Conservation (phyloP, 2,888 invertebrate species). For the Euproctis similis region DNA sequence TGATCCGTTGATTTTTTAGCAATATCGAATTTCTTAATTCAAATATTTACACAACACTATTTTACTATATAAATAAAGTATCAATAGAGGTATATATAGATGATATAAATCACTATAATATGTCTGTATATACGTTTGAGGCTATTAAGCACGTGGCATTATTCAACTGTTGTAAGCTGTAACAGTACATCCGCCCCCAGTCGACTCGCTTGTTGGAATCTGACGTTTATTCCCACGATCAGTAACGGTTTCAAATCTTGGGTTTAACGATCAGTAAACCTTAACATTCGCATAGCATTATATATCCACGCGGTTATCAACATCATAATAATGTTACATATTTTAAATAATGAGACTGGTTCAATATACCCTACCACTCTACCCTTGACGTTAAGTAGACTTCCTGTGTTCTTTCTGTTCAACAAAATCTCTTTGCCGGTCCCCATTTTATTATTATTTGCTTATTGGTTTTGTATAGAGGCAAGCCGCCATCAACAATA, state of each 20-base stretch:
- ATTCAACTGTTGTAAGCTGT: slow-evolving; percentile 41
- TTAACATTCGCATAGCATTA: slow-evolving; percentile 6
- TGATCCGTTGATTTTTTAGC: too few species aligned
- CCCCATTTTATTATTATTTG: slow-evolving; percentile 68
- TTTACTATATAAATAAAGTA: too few species aligned
- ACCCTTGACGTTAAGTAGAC: slow-evolving; percentile 53
- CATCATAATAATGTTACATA: slow-evolving; percentile 10
- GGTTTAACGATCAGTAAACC: slow-evolving; percentile 23
- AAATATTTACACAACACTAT: too few species aligned
- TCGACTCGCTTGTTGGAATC: slow-evolving; percentile 45
- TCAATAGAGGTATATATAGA: too few species aligned
- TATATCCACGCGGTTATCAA: slow-evolving; percentile 2
- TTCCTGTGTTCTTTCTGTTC: slow-evolving; percentile 65
- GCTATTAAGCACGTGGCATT: slow-evolving; percentile 50
- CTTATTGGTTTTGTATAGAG: slow-evolving; percentile 67
- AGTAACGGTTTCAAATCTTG: slow-evolving; percentile 50
- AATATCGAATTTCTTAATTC: too few species aligned
- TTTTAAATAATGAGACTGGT: slow-evolving; percentile 8
- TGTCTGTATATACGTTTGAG: too few species aligned
- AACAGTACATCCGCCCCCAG: slow-evolving; percentile 54
- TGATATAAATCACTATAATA: too few species aligned
- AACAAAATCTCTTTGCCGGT: slow-evolving; percentile 58
- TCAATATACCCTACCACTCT: slow-evolving; percentile 29
- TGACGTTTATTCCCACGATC: slow-evolving; percentile 66
- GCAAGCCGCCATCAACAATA: slow-evolving; percentile 67